Conservation (phyloP, 2,888 invertebrate species). For the Neoascia interrupta region DNA sequence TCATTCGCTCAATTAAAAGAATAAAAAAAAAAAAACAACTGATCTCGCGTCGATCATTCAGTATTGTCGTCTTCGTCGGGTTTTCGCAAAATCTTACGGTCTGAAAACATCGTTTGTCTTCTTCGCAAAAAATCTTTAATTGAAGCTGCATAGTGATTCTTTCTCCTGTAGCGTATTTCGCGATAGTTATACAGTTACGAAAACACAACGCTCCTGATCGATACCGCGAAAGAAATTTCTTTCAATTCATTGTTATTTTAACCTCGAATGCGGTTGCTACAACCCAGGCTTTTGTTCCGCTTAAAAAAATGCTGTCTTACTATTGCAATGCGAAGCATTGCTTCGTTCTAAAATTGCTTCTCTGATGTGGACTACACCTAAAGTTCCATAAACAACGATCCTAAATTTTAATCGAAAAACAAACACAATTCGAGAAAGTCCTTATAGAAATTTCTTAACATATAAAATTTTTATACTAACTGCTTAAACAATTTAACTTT, state of each 20-base stretch:
- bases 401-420: background rate
- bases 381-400: background rate
- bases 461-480: conserved; percentile 22
- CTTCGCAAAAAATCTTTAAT: conserved; percentile 35
- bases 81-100: conserved; percentile 47
- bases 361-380: conserved; percentile 71
- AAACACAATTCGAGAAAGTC: background rate
- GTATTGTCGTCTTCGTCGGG: conserved; percentile 56
- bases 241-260: conserved; percentile 77
- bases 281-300: conserved; percentile 74
- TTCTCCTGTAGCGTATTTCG: conserved; percentile 22
- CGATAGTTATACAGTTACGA: background rate
- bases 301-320: conserved; percentile 77
- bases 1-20: conserved; percentile 16
- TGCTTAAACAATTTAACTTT: too few species aligned
- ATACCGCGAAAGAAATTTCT: conserved; percentile 72
- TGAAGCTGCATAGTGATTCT: too few species aligned
- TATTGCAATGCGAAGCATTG: conserved; percentile 79
- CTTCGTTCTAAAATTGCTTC: conserved; percentile 80
- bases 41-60: conserved; percentile 20
- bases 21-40: too few species aligned
- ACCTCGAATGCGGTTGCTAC: conserved; percentile 77
- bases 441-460: background rate
- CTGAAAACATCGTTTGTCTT: conserved; percentile 48
- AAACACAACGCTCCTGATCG: conserved; percentile 40